Conservation (phyloP, 1,140 invertebrate genomes). For the Matsumurasca onukii region DNA sequence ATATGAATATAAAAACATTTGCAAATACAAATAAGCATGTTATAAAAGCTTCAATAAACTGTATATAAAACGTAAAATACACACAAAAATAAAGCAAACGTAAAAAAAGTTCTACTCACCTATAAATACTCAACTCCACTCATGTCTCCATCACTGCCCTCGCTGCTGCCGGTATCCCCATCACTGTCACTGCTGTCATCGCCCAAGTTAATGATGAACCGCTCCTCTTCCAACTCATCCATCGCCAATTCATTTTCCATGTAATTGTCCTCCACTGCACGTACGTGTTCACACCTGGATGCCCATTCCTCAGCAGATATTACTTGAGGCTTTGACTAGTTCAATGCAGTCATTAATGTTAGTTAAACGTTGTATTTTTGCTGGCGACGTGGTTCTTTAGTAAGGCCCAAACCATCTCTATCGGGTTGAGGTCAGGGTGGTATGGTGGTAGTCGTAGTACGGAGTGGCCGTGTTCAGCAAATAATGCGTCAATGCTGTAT, state of each 20-base stretch:
- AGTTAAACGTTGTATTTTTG: slow-evolving; percentile 16
- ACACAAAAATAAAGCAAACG: too few species aligned
- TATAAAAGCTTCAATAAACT: too few species aligned
- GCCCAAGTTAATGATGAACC: not conserved
- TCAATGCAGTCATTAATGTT: slow-evolving; percentile 13
- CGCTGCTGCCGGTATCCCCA: not conserved
- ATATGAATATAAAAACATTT: too few species aligned
- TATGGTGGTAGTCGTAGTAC: too few species aligned
- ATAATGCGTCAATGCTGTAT: not conserved
- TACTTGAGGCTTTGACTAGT: not conserved
- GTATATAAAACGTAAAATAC: too few species aligned
- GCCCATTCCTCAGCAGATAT: slow-evolving; percentile 14
- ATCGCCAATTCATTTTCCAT: not conserved
- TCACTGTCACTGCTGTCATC: slow-evolving; percentile 5
- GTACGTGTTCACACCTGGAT: not conserved
- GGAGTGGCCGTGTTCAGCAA: not conserved
- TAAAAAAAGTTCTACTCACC: too few species aligned
- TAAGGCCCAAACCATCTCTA: slow-evolving; percentile 15
- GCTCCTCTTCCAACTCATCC: not conserved
- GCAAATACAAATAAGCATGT: too few species aligned
- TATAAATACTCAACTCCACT: too few species aligned
- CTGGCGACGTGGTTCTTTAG: slow-evolving; percentile 8
- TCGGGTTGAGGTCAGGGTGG: too few species aligned
- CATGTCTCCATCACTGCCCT: too few species aligned
- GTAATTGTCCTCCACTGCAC: not conserved